These are phyloP conservation scores for Aphelenchoides fujianensis DNA, from an alignment of 1,140 invertebrate genomes.

Conservation along the genomic window DNA sequence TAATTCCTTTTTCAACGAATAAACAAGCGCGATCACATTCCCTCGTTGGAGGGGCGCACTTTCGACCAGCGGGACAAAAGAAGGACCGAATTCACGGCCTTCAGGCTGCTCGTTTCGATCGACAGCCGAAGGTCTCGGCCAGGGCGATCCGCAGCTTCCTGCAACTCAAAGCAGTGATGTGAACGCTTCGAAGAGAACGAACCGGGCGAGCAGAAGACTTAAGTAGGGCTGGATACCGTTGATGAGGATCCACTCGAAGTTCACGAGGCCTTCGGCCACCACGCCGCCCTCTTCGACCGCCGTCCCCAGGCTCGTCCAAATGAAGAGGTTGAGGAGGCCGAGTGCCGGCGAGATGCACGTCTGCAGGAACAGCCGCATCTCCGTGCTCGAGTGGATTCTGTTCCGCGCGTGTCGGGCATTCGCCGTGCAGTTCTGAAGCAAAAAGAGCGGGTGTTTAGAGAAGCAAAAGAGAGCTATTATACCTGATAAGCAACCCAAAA, in stretches of 20 bases:
- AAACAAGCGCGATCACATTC: neutral
- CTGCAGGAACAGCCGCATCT: constrained; percentile 9
- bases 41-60: neutral
- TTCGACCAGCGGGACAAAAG: neutral
- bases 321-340: neutral
- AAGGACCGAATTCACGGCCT: neutral
- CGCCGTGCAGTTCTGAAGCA: neutral
- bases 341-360: neutral
- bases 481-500: neutral
- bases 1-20: neutral
- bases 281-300: neutral
- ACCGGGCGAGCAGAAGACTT: neutral
- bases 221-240: constrained; percentile 3
- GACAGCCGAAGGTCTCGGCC: neutral
- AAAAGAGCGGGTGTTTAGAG: too few relatives aligned
- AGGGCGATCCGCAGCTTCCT: neutral
- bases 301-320: neutral
- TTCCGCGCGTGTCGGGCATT: neutral
- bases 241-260: constrained; percentile 16
- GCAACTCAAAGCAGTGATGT: neutral
- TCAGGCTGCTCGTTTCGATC: neutral
- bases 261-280: neutral
- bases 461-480: neutral
- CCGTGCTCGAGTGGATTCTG: neutral
- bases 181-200: neutral